Percentiles rank a stretch among this genome's conserved stretches.
These are phyloP conservation scores for Crax fasciolata DNA, from an alignment of 2,797 vertebrate species.

Conservation along the genomic window DNA sequence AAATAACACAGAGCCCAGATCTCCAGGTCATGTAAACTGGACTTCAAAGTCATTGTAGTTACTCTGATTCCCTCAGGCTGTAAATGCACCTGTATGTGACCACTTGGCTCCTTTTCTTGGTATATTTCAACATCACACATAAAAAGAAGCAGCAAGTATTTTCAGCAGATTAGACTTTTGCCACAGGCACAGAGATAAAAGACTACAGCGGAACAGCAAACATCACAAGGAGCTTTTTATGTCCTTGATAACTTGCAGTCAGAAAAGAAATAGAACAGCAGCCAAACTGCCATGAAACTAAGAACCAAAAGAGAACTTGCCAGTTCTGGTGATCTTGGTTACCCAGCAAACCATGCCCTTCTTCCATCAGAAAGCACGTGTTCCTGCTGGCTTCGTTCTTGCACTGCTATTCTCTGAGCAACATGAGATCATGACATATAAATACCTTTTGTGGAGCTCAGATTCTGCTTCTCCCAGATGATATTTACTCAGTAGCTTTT, in stretches of 20 bases:
- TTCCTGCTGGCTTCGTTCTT: neutral
- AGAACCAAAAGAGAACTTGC: neutral
- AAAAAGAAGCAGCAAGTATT: neutral
- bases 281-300: neutral
- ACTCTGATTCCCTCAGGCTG: neutral
- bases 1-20: neutral
- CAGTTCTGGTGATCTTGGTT: neutral
- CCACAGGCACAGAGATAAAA: neutral
- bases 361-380: neutral
- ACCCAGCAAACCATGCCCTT: neutral
- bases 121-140: neutral
- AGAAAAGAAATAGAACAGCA: neutral
- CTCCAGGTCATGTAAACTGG: neutral
- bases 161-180: neutral
- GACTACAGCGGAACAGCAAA: neutral
- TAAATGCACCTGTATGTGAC: neutral
- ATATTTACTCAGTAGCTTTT: neutral
- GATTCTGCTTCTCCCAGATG: neutral
- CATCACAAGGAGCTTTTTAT: neutral
- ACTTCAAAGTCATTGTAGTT: neutral
- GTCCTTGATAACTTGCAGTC: neutral
- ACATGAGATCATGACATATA: neutral
- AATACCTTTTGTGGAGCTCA: neutral
- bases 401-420: neutral
- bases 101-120: neutral